Conservation (phyloP, 2,888 invertebrate species). For the Drosophila villosipedis region DNA sequence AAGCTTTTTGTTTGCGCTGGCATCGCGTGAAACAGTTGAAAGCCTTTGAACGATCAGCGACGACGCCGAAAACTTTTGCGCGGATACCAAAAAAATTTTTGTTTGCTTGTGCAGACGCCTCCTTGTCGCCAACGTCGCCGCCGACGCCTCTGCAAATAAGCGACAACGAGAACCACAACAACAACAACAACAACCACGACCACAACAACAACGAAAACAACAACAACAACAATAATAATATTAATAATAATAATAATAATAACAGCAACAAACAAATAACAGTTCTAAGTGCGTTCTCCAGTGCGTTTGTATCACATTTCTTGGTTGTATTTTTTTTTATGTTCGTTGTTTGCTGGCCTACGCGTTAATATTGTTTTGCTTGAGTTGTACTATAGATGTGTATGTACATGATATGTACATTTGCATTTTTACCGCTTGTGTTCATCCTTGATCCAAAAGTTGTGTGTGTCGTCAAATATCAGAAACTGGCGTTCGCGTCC, state of each 20-base stretch:
- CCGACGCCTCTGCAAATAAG: conserved; percentile 30
- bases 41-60: conserved; percentile 84
- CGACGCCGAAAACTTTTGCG: conserved; percentile 83
- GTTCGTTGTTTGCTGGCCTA: conserved; percentile 12
- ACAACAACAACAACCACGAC: neutral
- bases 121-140: conserved; percentile 55
- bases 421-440: conserved; percentile 19
- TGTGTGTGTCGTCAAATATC: conserved; percentile 5
- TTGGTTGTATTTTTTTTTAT: conserved; percentile 14
- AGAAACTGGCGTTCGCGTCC: conserved; percentile 15
- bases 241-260: neutral
- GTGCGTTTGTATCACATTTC: conserved; percentile 25
- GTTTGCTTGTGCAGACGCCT: conserved; percentile 68
- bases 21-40: conserved; percentile 83
- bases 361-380: conserved; percentile 34
- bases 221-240: neutral
- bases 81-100: conserved; percentile 74
- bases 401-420: neutral
- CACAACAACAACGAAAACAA: conserved; percentile 4
- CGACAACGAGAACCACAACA: conserved; percentile 9
- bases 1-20: conserved; percentile 83
- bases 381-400: conserved; percentile 24
- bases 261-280: conserved; percentile 8
- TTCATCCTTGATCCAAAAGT: conserved; percentile 10
- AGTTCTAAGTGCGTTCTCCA: conserved; percentile 37